Base-by-base conservation (phyloP, 2,113 vertebrate species). In the Eurystomus gularis region DNA sequence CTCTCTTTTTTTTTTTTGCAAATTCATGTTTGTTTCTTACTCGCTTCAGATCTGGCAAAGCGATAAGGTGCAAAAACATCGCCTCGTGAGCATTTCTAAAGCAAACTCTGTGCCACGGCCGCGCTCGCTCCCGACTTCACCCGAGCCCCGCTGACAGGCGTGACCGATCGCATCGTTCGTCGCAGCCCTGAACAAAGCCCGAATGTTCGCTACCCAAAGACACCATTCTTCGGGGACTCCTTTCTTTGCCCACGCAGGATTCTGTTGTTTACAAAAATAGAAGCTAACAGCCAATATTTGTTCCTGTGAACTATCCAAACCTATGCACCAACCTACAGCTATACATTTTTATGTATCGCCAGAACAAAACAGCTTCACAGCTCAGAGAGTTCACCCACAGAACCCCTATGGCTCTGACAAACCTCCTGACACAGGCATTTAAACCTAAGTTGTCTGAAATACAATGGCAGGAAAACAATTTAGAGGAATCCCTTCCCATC, bases 141-240 rank as follows among this genome's bases (percentile, higher is more conserved):
- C 55, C 6, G 0, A 95, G 92, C 61, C 31, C 73, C 17, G 4
- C 76, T 80, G 88, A 96, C 90, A 97, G 94, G 90, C 92, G 12
- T 90, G 96, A 96, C 82, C 46, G 93, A 94, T 95, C 88, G 48
- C 72, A 93, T 84, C 80, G 11, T 46, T 76, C 49, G 15, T 95
- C 89, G 11, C 93, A 78, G 39, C n/a, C 75, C 92, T n/a, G 86
- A 96, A 98, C 96, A 97, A 98, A 97, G 94, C 86, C 91, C 12
- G 23, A 97, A 97, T 95, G 96, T 97, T 97, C 26, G 6, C 95
- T 89, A 61, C 46, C 96, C 94, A 92, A 94, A 95, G 91, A 95
- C 91, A 78, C 81, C 73, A 92, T 95, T 95, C 93, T 96, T 95
- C 21, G 6, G 89, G 81, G 90, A 82, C 73, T 88, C 64, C 90